Percentiles rank a stretch among this genome's conserved stretches.
These are phyloP conservation scores for Recurvirostra avosetta DNA, from an alignment of 2,113 vertebrate genomes.

Conservation along the genomic window DNA sequence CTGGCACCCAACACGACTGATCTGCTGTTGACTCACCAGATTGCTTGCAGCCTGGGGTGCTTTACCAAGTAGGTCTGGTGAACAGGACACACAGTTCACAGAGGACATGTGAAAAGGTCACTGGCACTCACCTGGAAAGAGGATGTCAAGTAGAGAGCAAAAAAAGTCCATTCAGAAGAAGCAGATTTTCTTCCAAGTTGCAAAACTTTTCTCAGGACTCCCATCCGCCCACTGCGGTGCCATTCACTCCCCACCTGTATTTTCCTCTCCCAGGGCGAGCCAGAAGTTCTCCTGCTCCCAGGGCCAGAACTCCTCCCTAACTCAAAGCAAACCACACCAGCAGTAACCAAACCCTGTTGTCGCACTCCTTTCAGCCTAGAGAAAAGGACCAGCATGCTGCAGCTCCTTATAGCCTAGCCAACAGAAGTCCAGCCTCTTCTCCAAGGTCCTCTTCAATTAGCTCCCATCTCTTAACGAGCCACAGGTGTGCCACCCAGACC, in stretches of 20 bases:
- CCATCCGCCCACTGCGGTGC: neutral
- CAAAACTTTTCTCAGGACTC: neutral
- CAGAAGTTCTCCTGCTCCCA: neutral
- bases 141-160: neutral
- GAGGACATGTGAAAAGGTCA: neutral
- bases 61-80: neutral
- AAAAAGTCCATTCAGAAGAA: neutral
- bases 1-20: neutral
- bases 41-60: neutral
- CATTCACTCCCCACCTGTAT: neutral
- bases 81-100: neutral
- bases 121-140: slow-evolving; percentile 17
- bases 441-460: neutral
- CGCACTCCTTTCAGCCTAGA: neutral
- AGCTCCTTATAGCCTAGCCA: fast-evolving
- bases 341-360: no score
- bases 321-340: neutral
- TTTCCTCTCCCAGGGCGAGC: neutral
- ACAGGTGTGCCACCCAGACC: neutral
- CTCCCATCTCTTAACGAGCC: neutral
- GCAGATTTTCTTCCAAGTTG: neutral
- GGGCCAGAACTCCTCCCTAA: neutral
- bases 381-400: fast-evolving
- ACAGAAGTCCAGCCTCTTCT: fast-evolving
- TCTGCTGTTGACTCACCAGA: neutral